Conservation (phyloP, 1,140 invertebrate genomes). For the Drosophila jambulina region DNA sequence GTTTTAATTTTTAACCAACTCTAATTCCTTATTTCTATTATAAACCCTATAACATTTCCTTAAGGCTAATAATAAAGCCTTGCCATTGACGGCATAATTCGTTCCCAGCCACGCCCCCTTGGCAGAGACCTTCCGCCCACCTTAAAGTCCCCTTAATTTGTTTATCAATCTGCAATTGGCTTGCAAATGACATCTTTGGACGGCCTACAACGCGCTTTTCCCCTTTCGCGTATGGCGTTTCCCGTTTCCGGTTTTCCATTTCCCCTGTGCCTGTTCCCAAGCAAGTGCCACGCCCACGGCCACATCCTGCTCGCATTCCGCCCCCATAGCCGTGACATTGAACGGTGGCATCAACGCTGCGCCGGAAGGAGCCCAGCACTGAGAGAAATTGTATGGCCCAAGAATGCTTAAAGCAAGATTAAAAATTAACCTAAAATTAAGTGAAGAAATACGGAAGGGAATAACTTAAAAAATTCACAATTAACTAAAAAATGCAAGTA, state of each 20-base stretch:
- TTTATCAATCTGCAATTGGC: conserved; percentile 66
- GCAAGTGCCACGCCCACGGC: conserved; percentile 63
- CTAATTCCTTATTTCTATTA: not conserved
- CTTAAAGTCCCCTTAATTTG: conserved; percentile 32
- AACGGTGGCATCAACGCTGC: conserved; percentile 7
- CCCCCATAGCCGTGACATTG: conserved; percentile 46
- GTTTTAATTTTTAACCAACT: no score
- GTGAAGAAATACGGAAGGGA: not conserved
- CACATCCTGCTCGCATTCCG: conserved; percentile 16
- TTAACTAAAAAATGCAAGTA: no score
- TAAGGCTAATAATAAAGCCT: not conserved
- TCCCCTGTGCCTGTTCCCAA: conserved; percentile 24
- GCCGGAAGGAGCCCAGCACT: conserved; percentile 5
- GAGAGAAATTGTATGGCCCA: not conserved
- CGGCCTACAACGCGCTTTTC: conserved; percentile 13
- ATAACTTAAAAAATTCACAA: no score
- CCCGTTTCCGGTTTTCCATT: conserved; percentile 19
- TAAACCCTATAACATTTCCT: not conserved
- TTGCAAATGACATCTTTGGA: conserved; percentile 65
- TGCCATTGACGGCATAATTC: conserved; percentile 8
- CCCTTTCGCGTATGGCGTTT: conserved; percentile 8
- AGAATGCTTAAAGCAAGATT: not conserved
- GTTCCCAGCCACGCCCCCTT: conserved; percentile 35
- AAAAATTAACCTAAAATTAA: not conserved
- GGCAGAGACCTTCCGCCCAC: conserved; percentile 8